Evolutionary conservation across 2,797 vertebrate genomes (phyloP).

Genomic region (Aldrovandia affinis): DNA sequence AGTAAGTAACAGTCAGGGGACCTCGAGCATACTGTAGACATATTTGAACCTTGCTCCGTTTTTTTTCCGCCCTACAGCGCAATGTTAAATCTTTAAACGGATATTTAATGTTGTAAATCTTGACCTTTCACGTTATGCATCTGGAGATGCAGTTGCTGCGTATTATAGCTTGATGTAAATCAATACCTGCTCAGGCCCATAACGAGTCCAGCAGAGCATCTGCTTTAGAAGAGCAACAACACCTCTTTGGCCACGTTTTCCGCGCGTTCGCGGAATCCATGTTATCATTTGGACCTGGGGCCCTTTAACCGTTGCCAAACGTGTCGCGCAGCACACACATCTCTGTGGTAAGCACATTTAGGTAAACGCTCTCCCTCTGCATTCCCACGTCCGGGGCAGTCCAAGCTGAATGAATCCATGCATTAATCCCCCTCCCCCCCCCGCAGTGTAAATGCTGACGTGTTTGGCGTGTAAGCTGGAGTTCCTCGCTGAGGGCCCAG

Average conservation of each 20-base stretch:
- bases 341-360: background rate
- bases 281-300: conserved; percentile 7
- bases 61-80: conserved; percentile 38
- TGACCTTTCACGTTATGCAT: conserved; percentile 45
- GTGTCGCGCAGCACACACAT: background rate
- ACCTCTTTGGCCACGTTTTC: conserved; percentile 9
- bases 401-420: background rate
- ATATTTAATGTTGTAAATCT: conserved; percentile 48
- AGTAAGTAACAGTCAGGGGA: conserved; percentile 38
- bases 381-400: background rate
- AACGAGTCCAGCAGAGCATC: conserved; percentile 52
- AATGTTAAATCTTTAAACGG: conserved; percentile 47
- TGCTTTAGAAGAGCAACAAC: conserved; percentile 32
- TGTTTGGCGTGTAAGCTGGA: background rate
- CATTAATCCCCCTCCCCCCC: background rate
- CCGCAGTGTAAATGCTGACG: background rate
- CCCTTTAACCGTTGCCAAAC: background rate
- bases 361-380: background rate
- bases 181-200: conserved; percentile 37
- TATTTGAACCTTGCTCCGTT: conserved; percentile 42
- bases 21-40: conserved; percentile 41
- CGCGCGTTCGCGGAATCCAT: background rate
- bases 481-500: background rate
- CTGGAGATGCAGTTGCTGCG: conserved; percentile 38
- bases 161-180: conserved; percentile 39